Conservation (phyloP, 2,888 invertebrate species). For the Crocallis elinguaria region DNA sequence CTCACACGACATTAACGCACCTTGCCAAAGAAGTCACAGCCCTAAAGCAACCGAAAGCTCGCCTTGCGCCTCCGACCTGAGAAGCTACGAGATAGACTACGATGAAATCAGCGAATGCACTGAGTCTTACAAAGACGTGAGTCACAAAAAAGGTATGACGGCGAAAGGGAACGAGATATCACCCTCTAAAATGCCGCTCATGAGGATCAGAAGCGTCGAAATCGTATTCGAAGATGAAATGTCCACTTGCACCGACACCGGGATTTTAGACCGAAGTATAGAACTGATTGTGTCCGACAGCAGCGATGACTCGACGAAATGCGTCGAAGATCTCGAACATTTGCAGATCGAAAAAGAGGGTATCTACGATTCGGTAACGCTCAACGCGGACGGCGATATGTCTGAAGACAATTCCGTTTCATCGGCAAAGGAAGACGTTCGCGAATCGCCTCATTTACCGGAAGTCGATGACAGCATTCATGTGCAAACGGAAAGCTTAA, state of each 20-base stretch:
- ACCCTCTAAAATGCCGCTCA: conserved; percentile 74
- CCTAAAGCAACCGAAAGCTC: conserved; percentile 66
- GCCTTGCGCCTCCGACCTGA: conserved; percentile 70
- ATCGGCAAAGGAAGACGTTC: conserved; percentile 50
- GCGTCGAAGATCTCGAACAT: conserved; percentile 71
- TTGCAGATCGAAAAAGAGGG: conserved; percentile 59
- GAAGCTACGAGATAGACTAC: conserved; percentile 78
- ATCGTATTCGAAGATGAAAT: conserved; percentile 80
- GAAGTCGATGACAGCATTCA: conserved; percentile 51
- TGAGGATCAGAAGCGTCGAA: conserved; percentile 79
- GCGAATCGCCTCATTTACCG: conserved; percentile 42
- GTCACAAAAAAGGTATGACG: conserved; percentile 60
- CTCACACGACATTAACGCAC: conserved; percentile 62
- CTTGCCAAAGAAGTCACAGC: conserved; percentile 51
- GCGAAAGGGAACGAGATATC: conserved; percentile 75
- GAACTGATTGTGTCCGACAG: conserved; percentile 69
- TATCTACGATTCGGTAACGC: conserved; percentile 65
- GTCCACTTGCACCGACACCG: conserved; percentile 73
- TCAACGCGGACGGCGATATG: conserved; percentile 72
- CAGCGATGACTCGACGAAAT: conserved; percentile 78
- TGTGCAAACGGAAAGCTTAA: conserved; percentile 53
- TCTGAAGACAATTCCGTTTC: conserved; percentile 72
- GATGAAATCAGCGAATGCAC: conserved; percentile 77
- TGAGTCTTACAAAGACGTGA: conserved; percentile 58
- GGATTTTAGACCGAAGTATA: conserved; percentile 65